Evolutionary conservation across 1,140 invertebrate species (phyloP).

Genomic region (Diorhabda sublineata): DNA sequence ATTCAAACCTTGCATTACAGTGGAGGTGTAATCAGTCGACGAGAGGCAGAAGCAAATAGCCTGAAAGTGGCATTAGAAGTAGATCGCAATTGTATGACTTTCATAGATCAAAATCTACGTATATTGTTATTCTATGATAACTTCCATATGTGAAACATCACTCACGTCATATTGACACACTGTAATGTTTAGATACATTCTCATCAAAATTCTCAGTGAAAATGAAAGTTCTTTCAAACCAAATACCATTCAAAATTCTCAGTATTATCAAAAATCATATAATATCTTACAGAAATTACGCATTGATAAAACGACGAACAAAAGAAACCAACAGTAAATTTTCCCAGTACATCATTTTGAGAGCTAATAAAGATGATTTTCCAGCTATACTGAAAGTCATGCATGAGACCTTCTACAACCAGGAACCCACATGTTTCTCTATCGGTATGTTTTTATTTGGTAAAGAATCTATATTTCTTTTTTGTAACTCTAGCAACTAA

Average conservation of each 20-base stretch:
- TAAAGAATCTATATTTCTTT: too few species aligned
- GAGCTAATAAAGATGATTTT: constrained; percentile 34
- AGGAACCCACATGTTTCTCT: constrained; percentile 35
- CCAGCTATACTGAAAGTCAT: constrained; percentile 36
- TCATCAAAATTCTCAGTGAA: constrained; percentile 22
- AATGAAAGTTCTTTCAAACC: constrained; percentile 24
- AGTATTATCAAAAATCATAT: not conserved
- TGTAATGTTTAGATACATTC: not conserved
- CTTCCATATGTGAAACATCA: too few species aligned
- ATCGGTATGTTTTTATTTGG: too few species aligned
- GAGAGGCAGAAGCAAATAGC: too few species aligned
- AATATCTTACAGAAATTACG: not conserved
- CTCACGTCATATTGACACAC: too few species aligned
- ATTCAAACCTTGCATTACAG: too few species aligned
- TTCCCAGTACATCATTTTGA: constrained; percentile 32
- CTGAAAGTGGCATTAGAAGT: too few species aligned
- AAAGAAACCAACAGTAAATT: constrained; percentile 15
- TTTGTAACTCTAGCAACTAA: too few species aligned
- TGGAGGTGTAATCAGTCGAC: too few species aligned
- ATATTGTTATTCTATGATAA: too few species aligned
- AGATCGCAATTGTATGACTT: too few species aligned
- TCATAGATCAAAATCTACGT: too few species aligned
- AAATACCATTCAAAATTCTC: constrained; percentile 25
- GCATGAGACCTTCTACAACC: constrained; percentile 36
- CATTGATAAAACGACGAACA: not conserved